Conservation (phyloP, 2,888 invertebrate genomes). For the Dicranocentrus wangi region DNA sequence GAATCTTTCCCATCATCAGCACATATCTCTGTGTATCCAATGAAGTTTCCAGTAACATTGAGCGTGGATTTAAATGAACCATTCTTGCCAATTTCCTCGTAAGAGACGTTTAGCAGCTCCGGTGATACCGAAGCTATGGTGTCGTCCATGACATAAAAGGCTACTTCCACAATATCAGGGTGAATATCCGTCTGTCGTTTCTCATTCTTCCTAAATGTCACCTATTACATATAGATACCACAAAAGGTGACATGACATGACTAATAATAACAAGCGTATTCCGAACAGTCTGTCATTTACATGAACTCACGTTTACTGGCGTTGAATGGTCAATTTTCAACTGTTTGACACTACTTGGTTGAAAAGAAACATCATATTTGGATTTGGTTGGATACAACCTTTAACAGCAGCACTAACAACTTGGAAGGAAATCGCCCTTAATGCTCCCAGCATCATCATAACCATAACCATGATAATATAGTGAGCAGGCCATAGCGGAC, state of each 20-base stretch:
- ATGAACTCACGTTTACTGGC: constrained; percentile 76
- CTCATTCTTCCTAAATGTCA: constrained; percentile 15
- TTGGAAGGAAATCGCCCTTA: constrained; percentile 77
- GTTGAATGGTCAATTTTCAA: constrained; percentile 77
- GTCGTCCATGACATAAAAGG: constrained; percentile 57
- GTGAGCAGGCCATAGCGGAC: constrained; percentile 80
- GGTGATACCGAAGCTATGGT: constrained; percentile 57
- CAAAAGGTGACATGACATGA: no score
- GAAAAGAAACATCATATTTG: constrained; percentile 74
- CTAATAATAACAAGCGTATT: no score
- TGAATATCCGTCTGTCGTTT: background rate
- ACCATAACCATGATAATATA: constrained; percentile 78
- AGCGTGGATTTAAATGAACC: constrained; percentile 49
- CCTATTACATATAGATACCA: no score
- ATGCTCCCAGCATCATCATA: constrained; percentile 77
- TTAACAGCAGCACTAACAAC: constrained; percentile 74
- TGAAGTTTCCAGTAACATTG: constrained; percentile 73
- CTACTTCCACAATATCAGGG: constrained; percentile 27
- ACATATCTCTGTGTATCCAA: constrained; percentile 73
- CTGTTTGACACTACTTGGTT: constrained; percentile 74
- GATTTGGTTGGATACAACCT: no score
- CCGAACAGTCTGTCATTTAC: no score
- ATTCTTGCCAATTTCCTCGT: background rate
- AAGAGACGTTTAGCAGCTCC: background rate
- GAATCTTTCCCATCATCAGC: constrained; percentile 53